phyloP scores from a whole-genome alignment of 2,113 vertebrate genomes.

The Callipepla squamata region DNA sequence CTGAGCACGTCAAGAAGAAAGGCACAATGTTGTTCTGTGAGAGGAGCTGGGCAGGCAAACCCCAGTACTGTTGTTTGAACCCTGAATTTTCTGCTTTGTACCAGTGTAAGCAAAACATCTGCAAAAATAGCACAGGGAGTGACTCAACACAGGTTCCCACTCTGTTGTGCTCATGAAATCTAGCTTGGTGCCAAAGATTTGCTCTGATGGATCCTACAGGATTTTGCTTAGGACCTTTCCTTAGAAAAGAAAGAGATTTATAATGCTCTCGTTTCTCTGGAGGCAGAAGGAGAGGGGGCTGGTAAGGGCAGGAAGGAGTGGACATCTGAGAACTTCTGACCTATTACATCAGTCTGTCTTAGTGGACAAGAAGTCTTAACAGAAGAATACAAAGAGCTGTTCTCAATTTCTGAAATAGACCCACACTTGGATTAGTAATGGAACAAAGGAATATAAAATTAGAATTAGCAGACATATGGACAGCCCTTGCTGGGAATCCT shows the following conservation, averaged over 20 bases:
- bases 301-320: background rate
- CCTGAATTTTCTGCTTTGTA: constrained; percentile 12
- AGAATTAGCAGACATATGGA: constrained; percentile 46
- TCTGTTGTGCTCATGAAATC: background rate
- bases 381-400: background rate
- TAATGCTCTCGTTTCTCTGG: background rate
- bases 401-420: constrained; percentile 23
- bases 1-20: background rate
- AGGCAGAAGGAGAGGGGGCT: background rate
- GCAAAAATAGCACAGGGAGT: background rate
- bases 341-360: background rate
- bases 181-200: background rate
- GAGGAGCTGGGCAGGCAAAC: background rate
- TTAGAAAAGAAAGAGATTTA: background rate
- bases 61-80: background rate
- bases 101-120: constrained; percentile 4
- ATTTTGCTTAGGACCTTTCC: background rate
- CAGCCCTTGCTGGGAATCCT: constrained; percentile 46
- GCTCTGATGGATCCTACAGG: background rate
- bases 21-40: background rate
- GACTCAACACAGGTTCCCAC: constrained; percentile 37
- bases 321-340: background rate
- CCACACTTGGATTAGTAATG: constrained; percentile 16
- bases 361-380: background rate
- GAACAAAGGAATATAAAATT: constrained; percentile 39